Percentiles rank a stretch among this genome's conserved stretches.
Conservation (phyloP, 2,888 invertebrate genomes). For the Calameuta filiformis region DNA sequence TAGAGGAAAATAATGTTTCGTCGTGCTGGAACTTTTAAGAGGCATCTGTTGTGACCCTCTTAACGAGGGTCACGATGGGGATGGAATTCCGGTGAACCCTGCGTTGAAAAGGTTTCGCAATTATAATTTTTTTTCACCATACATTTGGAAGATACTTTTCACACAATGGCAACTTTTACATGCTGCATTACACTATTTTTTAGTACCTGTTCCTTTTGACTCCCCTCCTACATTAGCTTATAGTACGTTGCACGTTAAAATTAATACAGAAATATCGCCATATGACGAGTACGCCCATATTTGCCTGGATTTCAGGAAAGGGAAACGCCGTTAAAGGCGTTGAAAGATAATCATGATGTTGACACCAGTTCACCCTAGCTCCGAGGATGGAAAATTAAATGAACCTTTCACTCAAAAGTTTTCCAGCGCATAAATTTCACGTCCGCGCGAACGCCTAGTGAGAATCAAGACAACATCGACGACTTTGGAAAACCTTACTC, state of each 20-base stretch:
- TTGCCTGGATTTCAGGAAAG: conserved; percentile 25
- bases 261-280: not conserved
- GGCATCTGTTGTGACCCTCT: conserved; percentile 20
- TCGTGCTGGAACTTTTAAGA: conserved; percentile 13
- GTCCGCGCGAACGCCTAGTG: not conserved
- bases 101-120: not conserved
- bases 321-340: conserved; percentile 36
- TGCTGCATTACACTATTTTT: not conserved
- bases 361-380: conserved; percentile 4
- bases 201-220: not conserved
- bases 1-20: not conserved
- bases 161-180: not conserved
- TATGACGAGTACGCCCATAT: not conserved
- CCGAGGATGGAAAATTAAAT: not conserved
- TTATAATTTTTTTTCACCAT: not conserved
- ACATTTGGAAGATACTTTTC: not conserved
- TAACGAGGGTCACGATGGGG: conserved; percentile 16
- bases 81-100: not conserved
- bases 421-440: not conserved
- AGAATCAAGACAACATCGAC: not conserved
- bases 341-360: not conserved
- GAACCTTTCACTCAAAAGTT: not conserved
- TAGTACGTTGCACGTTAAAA: not conserved
- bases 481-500: too few relatives aligned
- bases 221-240: not conserved